Evolutionary conservation across 2,888 invertebrate species (phyloP).

Genomic region (Drosophila tanythrix): DNA sequence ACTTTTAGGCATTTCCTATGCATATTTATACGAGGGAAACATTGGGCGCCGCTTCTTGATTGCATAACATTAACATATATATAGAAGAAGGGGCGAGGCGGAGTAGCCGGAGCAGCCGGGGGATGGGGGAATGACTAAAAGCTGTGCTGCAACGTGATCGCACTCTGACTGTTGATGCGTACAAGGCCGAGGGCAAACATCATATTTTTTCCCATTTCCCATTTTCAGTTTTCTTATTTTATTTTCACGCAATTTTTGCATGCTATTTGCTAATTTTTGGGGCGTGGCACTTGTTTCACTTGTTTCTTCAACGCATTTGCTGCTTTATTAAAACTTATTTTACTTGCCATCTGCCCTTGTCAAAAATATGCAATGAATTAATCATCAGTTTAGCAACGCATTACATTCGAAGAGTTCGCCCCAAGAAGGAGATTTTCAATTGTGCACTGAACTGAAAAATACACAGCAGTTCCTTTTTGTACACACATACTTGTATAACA

Average conservation of each 20-base stretch:
- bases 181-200: constrained; percentile 44
- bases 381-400: constrained; percentile 67
- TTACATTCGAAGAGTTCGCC: constrained; percentile 29
- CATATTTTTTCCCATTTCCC: constrained; percentile 5
- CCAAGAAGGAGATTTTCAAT: constrained; percentile 49
- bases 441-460: constrained; percentile 64
- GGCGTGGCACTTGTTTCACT: constrained; percentile 21
- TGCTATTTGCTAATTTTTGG: constrained; percentile 13
- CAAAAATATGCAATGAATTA: constrained; percentile 75
- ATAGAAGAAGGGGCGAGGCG: background rate
- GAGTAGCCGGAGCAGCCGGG: background rate
- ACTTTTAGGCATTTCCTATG: constrained; percentile 80
- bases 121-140: background rate
- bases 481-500: background rate
- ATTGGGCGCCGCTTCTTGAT: constrained; percentile 36
- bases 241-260: background rate
- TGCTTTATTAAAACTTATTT: constrained; percentile 37
- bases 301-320: constrained; percentile 12
- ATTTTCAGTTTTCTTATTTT: constrained; percentile 14
- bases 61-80: constrained; percentile 72
- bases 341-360: constrained; percentile 59
- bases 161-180: constrained; percentile 64
- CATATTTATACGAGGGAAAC: constrained; percentile 67
- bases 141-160: constrained; percentile 11
- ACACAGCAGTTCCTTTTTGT: constrained; percentile 13